Evolutionary conservation across 2,797 vertebrate species (phyloP).

Genomic region (Catharus ustulatus): DNA sequence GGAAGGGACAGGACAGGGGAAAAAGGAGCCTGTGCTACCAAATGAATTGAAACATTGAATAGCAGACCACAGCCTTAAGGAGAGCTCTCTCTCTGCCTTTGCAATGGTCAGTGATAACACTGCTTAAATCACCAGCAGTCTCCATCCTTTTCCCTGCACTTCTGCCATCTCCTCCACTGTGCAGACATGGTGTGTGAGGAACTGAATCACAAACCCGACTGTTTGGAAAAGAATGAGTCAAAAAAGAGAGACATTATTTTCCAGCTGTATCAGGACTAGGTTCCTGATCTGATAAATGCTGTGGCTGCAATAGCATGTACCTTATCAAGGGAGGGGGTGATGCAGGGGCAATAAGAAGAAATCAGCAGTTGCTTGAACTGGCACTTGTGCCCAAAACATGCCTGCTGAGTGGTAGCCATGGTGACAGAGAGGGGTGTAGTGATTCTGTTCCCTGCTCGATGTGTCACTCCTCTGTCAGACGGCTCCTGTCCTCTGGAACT

Average conservation of each 20-base stretch:
- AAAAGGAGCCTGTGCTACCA: background rate
- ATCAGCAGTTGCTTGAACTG: conserved; percentile 48
- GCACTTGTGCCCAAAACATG: background rate
- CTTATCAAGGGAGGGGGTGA: background rate
- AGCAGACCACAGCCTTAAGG: background rate
- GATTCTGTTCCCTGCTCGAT: background rate
- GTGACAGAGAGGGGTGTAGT: conserved; percentile 35
- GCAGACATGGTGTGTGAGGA: background rate
- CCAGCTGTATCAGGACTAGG: background rate
- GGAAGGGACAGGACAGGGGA: background rate
- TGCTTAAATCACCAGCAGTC: background rate
- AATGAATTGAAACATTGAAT: background rate
- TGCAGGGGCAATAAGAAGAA: background rate
- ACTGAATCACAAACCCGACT: background rate
- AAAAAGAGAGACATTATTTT: background rate
- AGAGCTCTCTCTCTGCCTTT: background rate
- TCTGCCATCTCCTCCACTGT: background rate
- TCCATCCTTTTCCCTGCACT: background rate
- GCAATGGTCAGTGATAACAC: background rate
- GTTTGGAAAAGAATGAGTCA: background rate
- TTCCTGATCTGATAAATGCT: background rate
- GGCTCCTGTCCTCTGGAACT: background rate
- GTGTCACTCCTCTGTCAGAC: background rate
- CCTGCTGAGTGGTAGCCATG: conserved; percentile 44
- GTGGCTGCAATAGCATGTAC: background rate